These are phyloP conservation scores for Bembecia ichneumoniformis DNA, from an alignment of 2,888 invertebrate species.

Conservation along the genomic window DNA sequence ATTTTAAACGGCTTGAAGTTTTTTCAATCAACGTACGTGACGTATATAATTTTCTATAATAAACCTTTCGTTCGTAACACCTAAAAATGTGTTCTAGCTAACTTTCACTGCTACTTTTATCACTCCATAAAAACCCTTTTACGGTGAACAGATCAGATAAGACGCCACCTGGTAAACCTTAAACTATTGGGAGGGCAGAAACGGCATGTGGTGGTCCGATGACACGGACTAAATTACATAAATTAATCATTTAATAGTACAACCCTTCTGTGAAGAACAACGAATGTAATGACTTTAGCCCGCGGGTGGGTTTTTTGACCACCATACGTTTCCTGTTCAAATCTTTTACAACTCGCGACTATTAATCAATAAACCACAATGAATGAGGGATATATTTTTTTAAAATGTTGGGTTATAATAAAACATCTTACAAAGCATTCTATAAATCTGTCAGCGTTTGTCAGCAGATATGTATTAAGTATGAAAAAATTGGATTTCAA, in stretches of 20 bases:
- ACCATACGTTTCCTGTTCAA: slow-evolving; percentile 50
- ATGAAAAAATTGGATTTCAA: no score
- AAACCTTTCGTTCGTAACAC: background rate
- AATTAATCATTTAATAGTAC: slow-evolving; percentile 15
- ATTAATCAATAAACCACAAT: slow-evolving; percentile 53
- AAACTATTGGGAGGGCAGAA: background rate
- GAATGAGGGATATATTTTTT: slow-evolving; percentile 16
- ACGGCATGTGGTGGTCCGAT: slow-evolving; percentile 23
- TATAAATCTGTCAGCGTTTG: background rate
- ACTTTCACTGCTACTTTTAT: slow-evolving; percentile 22
- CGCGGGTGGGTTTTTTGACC: slow-evolving; percentile 47
- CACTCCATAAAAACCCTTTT: slow-evolving; percentile 49
- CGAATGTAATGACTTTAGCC: slow-evolving; percentile 49
- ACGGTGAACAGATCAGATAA: slow-evolving; percentile 58
- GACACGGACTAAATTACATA: slow-evolving; percentile 37
- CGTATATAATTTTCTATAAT: background rate
- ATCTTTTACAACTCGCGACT: slow-evolving; percentile 24
- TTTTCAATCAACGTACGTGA: no score
- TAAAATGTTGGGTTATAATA: background rate
- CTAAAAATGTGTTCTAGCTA: slow-evolving; percentile 10
- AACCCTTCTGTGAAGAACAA: slow-evolving; percentile 41
- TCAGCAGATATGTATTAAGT: background rate
- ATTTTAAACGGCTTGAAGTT: no score
- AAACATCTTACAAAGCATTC: background rate
- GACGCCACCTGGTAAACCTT: slow-evolving; percentile 45